A percentile compares a stretch with the other conserved stretches of the same genome.
Conservation (phyloP, 2,888 invertebrate genomes). For the Brachycybe producta region DNA sequence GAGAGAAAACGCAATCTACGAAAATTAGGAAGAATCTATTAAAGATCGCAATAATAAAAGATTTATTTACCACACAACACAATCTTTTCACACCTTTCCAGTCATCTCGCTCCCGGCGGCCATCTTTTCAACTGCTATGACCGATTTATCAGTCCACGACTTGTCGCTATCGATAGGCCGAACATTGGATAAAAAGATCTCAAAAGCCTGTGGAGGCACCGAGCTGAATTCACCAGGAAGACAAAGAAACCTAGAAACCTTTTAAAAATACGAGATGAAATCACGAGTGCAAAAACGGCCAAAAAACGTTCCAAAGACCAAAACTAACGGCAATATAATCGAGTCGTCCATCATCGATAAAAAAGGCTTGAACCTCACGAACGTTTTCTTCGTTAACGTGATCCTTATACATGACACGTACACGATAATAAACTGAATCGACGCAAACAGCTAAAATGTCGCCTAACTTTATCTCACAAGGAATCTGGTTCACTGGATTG, state of each 20-base stretch:
- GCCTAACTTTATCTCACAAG: constrained; percentile 38
- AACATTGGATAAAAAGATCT: constrained; percentile 41
- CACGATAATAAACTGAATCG: constrained; percentile 1
- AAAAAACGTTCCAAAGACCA: not conserved
- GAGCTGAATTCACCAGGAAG: constrained; percentile 35
- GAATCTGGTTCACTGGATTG: not conserved
- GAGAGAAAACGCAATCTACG: constrained; percentile 44
- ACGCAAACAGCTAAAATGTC: constrained; percentile 45
- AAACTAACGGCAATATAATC: not conserved
- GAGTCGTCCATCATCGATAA: constrained; percentile 4
- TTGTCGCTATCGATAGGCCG: constrained; percentile 43
- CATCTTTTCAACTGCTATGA: not conserved
- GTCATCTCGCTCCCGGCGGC: not conserved
- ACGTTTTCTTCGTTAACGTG: not conserved
- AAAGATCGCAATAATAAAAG: no score
- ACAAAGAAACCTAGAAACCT: constrained; percentile 32
- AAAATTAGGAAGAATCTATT: constrained; percentile 25
- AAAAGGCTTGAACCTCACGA: not conserved
- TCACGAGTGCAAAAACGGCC: not conserved
- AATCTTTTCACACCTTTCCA: constrained; percentile 4
- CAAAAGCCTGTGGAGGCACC: constrained; percentile 38
- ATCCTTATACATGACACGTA: not conserved
- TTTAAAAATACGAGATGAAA: not conserved
- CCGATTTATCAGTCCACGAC: constrained; percentile 35
- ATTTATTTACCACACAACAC: not conserved